These are phyloP conservation scores for Eupithecia dodoneata DNA, from an alignment of 2,888 invertebrate species.

Conservation along the genomic window DNA sequence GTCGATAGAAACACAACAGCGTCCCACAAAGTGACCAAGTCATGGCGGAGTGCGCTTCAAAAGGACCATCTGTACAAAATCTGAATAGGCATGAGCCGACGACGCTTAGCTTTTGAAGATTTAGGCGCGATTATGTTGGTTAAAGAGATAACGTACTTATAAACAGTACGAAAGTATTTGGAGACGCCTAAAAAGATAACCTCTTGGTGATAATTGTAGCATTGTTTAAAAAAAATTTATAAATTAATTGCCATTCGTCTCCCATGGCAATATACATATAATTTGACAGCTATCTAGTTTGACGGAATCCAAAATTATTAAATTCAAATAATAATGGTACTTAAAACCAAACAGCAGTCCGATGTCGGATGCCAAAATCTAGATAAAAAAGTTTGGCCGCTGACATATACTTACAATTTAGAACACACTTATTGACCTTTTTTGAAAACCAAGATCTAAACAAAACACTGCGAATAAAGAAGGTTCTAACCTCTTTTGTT, in stretches of 20 bases:
- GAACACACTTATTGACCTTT: not conserved
- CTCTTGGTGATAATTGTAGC: not conserved
- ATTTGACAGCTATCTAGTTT: too few species aligned
- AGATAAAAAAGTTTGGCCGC: not conserved
- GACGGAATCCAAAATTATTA: too few species aligned
- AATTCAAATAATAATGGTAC: not conserved
- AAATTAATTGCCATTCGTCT: not conserved
- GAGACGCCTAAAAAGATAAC: not conserved
- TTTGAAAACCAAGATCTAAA: not conserved
- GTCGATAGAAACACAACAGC: conserved; percentile 49
- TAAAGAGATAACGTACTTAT: conserved; percentile 34
- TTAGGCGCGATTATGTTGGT: conserved; percentile 40
- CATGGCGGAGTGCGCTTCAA: conserved; percentile 67
- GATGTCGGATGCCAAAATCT: not conserved
- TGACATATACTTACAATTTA: not conserved
- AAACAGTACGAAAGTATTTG: conserved; percentile 16
- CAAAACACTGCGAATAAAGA: not conserved
- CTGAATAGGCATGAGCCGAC: conserved; percentile 47
- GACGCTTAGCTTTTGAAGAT: conserved; percentile 59
- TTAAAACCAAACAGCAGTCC: not conserved
- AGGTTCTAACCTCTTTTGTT: not conserved
- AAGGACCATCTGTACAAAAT: conserved; percentile 63
- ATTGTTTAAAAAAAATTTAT: not conserved
- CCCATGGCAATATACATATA: too few species aligned
- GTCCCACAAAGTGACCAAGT: conserved; percentile 73